Evolutionary conservation across 2,888 invertebrate species (phyloP).

Genomic region (Drosophila neoperkinsi): DNA sequence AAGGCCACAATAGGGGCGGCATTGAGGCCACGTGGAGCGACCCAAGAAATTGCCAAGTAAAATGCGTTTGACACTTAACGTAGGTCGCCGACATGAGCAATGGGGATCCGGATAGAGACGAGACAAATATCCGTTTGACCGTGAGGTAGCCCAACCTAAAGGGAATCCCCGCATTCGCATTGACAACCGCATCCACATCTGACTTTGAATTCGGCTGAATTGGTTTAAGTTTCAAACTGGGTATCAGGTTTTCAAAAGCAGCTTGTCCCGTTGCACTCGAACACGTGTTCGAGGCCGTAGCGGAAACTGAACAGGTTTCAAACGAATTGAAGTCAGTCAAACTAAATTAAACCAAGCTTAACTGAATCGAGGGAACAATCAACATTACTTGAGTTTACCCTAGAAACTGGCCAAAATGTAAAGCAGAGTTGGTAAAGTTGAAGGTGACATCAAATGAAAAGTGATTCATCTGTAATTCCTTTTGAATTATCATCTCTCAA

Average conservation of each 20-base stretch:
- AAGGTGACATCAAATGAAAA: conserved; percentile 16
- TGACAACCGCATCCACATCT: not conserved
- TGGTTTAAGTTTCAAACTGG: conserved; percentile 7
- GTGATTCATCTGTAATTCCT: conserved; percentile 17
- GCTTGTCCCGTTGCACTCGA: conserved; percentile 40
- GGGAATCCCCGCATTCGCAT: conserved; percentile 9
- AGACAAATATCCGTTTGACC: conserved; percentile 53
- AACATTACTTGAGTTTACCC: conserved; percentile 3
- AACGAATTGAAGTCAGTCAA: conserved; percentile 6
- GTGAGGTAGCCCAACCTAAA: conserved; percentile 4
- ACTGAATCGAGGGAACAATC: conserved; percentile 16
- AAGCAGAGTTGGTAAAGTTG: conserved; percentile 9
- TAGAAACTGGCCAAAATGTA: not conserved
- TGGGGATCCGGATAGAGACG: conserved; percentile 10
- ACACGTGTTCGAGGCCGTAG: conserved; percentile 47
- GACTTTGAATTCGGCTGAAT: conserved; percentile 2
- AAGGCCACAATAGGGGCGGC: conserved; percentile 18
- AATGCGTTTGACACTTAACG: conserved; percentile 79
- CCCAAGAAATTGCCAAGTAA: conserved; percentile 77
- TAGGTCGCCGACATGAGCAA: conserved; percentile 60
- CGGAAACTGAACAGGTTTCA: conserved; percentile 22
- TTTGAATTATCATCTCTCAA: conserved; percentile 5
- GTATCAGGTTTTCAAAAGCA: conserved; percentile 19
- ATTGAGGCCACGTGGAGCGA: conserved; percentile 54
- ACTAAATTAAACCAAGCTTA: conserved; percentile 27